Conservation (phyloP, 1,140 invertebrate species). For the Palaemon carinicauda region DNA sequence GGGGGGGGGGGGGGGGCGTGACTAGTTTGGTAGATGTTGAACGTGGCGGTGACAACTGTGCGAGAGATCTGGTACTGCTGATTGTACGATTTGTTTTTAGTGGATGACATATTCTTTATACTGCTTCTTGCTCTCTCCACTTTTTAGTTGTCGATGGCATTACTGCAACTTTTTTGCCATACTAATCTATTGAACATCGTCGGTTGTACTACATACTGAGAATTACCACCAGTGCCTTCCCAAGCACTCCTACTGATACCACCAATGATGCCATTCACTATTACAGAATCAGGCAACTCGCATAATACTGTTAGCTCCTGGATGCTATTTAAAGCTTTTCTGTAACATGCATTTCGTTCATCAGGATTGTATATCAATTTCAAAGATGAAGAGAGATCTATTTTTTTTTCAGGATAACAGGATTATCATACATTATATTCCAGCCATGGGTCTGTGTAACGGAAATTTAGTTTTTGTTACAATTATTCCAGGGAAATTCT, state of each 20-base stretch:
- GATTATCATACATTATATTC: not conserved
- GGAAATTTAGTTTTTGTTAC: not conserved
- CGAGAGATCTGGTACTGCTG: not conserved
- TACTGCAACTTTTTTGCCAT: not conserved
- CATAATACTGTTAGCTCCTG: not conserved
- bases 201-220: not conserved
- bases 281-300: not conserved
- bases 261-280: not conserved
- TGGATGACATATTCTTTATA: not conserved
- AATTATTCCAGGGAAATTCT: no score
- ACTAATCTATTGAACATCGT: not conserved
- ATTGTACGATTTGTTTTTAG: not conserved
- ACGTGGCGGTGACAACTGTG: not conserved
- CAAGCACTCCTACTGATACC: not conserved
- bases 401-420: not conserved
- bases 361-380: not conserved
- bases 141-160: conserved; percentile 4
- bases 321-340: not conserved
- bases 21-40: not conserved
- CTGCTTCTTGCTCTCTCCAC: not conserved
- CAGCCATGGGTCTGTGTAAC: not conserved
- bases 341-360: not conserved
- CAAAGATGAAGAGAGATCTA: not conserved
- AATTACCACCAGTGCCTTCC: not conserved
- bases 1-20: no score